phyloP scores from a whole-genome alignment of 1,140 invertebrate species.

The Papilio helenus region DNA sequence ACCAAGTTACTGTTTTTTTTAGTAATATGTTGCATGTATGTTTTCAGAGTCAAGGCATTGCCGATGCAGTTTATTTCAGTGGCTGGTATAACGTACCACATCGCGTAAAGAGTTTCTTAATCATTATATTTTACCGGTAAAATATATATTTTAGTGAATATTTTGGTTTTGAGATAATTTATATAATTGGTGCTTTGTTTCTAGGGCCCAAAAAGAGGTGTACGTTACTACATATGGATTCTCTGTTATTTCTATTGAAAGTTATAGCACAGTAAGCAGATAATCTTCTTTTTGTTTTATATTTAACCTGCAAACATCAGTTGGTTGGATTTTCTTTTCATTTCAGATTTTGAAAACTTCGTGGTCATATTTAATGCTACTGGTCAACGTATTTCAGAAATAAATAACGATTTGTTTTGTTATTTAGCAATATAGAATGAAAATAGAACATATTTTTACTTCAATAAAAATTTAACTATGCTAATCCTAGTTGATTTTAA shows the following conservation, averaged over 20 bases:
- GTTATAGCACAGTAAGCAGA: slow-evolving; percentile 61
- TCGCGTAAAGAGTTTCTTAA: slow-evolving; percentile 53
- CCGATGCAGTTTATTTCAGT: slow-evolving; percentile 58
- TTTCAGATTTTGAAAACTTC: slow-evolving; percentile 56
- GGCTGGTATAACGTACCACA: slow-evolving; percentile 61
- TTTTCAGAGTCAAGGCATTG: slow-evolving; percentile 57
- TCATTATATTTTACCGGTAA: slow-evolving; percentile 65
- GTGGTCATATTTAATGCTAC: slow-evolving; percentile 51
- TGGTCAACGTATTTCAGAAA: slow-evolving; percentile 59
- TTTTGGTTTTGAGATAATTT: neutral
- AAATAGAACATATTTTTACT: neutral
- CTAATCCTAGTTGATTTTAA: too few relatives aligned
- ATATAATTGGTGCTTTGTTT: slow-evolving; percentile 32
- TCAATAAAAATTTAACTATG: too few relatives aligned
- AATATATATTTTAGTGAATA: slow-evolving; percentile 25
- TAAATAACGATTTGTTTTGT: neutral
- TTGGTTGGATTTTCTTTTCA: slow-evolving; percentile 22
- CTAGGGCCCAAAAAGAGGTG: slow-evolving; percentile 62
- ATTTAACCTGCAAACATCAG: neutral
- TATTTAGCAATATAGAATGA: neutral
- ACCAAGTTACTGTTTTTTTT: slow-evolving; percentile 27
- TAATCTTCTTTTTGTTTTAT: neutral
- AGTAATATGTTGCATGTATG: neutral
- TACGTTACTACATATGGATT: slow-evolving; percentile 68
- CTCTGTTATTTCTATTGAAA: slow-evolving; percentile 59